Base-by-base conservation (phyloP, 2,113 vertebrate species). In the Melospiza georgiana region DNA sequence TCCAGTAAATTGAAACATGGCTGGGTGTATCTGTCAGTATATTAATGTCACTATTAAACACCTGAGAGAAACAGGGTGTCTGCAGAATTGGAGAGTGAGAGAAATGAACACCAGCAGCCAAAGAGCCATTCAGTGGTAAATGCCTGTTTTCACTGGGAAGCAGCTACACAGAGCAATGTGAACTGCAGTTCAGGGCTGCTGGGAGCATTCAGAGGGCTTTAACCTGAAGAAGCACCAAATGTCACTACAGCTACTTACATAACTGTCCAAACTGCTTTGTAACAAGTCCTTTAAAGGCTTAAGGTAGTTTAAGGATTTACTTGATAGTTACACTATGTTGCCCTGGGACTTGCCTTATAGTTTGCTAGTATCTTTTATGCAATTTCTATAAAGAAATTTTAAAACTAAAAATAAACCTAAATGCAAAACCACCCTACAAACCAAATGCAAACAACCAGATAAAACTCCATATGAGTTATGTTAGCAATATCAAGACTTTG, bases 191-290 rank as follows among this genome's bases (percentile, higher is more conserved):
- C 59, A 79, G 81, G 81, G 63, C 20, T 65, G 15, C 6, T 55
- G 48, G 74, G 24, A 83, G 20, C 72, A 80, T 67, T 66, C 59
- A 77, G 78, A 87, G 61, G 24, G 43, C 62, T 95, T 96, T 71
- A 96, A 84, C 85, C 74, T 91, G 57, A 91, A 76, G 81, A 89
- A 95, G 37, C n/a, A 81, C 61, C 39, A 69, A 93, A 52, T 51
- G 15, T 20, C 74, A 68, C 58, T 58, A 24, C 6, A 22, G 48
- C 66, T 85, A 74, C 52, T 94, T 95, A 73, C 23, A 5, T 5
- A 90, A 68, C 39, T 81, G 31, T 30, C 25, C 73, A 74, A 81
- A 92, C 51, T 84, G n/a, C 84, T 46, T 43, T n/a, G 12, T 58
- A 63, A 83, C 59, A 84, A 76, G 33, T 69, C 6, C 46, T 67